Evolutionary conservation across 1,140 invertebrate genomes (phyloP).

Genomic region (Pseudomyrmex dendroicus): DNA sequence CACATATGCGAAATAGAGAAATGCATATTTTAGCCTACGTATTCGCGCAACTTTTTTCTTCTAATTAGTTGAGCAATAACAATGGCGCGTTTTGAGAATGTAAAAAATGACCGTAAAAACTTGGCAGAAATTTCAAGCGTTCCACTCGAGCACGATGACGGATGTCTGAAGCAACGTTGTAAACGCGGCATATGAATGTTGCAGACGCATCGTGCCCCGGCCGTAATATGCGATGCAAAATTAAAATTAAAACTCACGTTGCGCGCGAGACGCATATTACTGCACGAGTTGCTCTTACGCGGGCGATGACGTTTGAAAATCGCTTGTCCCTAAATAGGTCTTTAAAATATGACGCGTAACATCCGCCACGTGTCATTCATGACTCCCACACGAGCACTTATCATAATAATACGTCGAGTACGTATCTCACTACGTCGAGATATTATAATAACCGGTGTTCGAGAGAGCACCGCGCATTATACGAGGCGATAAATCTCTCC

Average conservation of each 20-base stretch:
- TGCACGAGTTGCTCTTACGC: not conserved
- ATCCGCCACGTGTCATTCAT: conserved; percentile 56
- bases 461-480: conserved; percentile 62
- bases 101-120: not conserved
- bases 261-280: not conserved
- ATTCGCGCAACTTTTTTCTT: no score
- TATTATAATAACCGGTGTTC: conserved; percentile 69
- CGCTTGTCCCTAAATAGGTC: conserved; percentile 37
- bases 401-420: conserved; percentile 60
- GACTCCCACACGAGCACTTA: conserved; percentile 64
- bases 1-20: not conserved
- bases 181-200: conserved; percentile 2
- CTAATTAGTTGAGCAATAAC: not conserved
- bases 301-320: conserved; percentile 44
- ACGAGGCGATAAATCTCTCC: conserved; percentile 67
- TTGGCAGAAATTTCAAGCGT: conserved; percentile 10
- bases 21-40: not conserved
- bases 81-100: not conserved
- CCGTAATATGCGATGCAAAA: conserved; percentile 10
- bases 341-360: conserved; percentile 30
- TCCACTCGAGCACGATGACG: not conserved
- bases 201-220: not conserved
- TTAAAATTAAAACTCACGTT: conserved; percentile 37
- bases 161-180: not conserved
- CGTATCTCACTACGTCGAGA: conserved; percentile 61